These are phyloP conservation scores for Meteorus cinctellus DNA, from an alignment of 2,888 invertebrate genomes.

Conservation along the genomic window DNA sequence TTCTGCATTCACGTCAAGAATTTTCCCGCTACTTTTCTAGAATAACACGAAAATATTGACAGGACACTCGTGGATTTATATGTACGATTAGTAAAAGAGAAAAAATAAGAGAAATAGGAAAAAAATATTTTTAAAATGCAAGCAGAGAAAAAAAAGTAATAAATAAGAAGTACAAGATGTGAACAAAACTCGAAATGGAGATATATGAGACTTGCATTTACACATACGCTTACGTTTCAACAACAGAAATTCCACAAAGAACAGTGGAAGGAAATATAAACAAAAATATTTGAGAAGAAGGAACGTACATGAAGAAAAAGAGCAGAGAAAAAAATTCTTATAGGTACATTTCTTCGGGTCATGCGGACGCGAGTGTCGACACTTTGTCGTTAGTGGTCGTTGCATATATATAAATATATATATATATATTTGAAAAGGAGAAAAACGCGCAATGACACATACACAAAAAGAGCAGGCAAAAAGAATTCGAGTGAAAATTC, in stretches of 20 bases:
- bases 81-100: conserved; percentile 27
- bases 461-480: background rate
- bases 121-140: background rate
- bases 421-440: conserved; percentile 3
- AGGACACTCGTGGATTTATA: conserved; percentile 9
- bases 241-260: background rate
- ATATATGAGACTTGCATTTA: background rate
- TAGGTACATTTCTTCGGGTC: background rate
- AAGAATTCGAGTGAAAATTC: conserved; percentile 24
- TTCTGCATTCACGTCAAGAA: conserved; percentile 27
- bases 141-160: background rate
- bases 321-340: background rate
- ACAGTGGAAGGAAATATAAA: background rate
- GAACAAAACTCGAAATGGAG: background rate
- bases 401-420: background rate
- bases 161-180: background rate
- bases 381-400: background rate
- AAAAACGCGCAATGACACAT: background rate
- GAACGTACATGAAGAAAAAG: background rate
- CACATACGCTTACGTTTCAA: background rate
- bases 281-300: background rate
- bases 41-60: conserved; percentile 25
- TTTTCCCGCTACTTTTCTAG: background rate
- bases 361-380: background rate
- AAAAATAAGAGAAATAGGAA: background rate